phyloP scores from a whole-genome alignment of 2,113 vertebrate genomes.

The Macrotus californicus region DNA sequence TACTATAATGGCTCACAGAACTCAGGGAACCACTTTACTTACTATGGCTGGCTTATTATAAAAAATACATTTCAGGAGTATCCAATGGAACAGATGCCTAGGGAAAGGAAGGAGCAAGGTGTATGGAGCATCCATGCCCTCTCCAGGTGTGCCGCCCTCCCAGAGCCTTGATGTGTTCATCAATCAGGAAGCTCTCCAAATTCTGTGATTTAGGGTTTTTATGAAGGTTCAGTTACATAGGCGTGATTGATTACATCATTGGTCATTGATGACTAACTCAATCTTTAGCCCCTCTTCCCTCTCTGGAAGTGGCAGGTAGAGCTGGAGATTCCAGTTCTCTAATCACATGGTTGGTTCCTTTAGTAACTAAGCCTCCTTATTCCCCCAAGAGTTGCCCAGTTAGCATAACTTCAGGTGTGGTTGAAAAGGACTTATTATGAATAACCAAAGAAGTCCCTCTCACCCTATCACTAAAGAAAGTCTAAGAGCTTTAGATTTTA shows the following conservation, averaged over 20 bases:
- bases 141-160: no score
- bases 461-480: not conserved
- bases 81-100: not conserved
- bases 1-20: not conserved
- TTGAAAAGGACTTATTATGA: not conserved
- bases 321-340: not conserved
- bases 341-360: not conserved
- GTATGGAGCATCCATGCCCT: fast-evolving
- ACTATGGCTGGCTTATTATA: not conserved
- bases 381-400: not conserved
- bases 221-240: not conserved
- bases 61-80: not conserved
- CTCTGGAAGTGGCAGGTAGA: not conserved
- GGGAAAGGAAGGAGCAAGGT: not conserved
- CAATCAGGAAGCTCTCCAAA: not conserved
- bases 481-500: not conserved
- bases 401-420: not conserved
- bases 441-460: not conserved
- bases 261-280: not conserved
- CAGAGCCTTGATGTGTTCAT: not conserved
- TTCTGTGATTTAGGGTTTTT: not conserved
- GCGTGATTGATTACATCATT: not conserved
- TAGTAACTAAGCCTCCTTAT: not conserved
- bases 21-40: not conserved
- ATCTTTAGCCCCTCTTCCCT: not conserved